Evolutionary conservation across 2,113 vertebrate genomes (phyloP).

Genomic region (Psittacula cyanocephala): DNA sequence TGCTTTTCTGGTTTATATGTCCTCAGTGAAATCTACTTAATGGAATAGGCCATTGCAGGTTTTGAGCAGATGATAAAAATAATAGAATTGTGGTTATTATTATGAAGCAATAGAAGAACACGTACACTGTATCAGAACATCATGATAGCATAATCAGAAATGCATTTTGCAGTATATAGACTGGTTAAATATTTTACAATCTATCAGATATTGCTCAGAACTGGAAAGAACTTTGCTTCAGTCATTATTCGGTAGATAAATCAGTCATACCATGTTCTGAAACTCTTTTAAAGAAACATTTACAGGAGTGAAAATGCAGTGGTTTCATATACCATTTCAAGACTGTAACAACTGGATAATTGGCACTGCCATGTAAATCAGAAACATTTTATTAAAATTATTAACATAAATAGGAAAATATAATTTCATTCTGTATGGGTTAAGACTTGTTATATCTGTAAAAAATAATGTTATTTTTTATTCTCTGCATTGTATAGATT

Average conservation of each 20-base stretch:
- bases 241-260: neutral
- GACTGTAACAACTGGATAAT: neutral
- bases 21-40: neutral
- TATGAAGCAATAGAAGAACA: neutral
- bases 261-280: fast-evolving
- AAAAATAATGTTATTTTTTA: neutral
- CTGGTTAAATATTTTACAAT: neutral
- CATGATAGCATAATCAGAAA: neutral
- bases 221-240: neutral
- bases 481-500: neutral
- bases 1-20: neutral
- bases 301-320: neutral
- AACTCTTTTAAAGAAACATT: neutral
- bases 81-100: neutral
- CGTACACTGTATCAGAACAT: neutral
- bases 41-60: neutral
- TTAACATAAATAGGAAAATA: neutral
- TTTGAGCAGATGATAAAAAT: neutral
- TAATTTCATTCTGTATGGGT: neutral
- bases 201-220: neutral
- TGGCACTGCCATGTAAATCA: neutral
- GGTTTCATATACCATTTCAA: neutral
- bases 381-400: neutral
- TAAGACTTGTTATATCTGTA: neutral
- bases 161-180: neutral